Percentiles rank a stretch among this genome's conserved stretches.
These are phyloP conservation scores for Calliphora vicina DNA, from an alignment of 1,140 invertebrate genomes.

Conservation along the genomic window DNA sequence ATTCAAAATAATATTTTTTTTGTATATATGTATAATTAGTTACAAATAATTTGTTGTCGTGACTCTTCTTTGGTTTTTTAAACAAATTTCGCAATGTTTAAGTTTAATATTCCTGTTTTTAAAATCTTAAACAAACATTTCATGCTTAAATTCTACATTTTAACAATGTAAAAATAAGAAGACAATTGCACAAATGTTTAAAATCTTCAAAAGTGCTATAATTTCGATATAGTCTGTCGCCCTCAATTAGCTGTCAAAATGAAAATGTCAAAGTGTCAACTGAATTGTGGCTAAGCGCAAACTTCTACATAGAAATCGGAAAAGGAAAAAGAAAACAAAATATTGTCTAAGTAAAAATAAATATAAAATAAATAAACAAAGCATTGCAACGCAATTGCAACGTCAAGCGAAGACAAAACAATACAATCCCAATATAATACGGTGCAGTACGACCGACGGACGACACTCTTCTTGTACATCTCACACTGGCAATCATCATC, in stretches of 20 bases:
- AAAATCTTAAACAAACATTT: no score
- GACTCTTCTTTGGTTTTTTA: no score
- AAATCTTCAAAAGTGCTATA: neutral
- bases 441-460: neutral
- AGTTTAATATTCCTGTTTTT: no score
- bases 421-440: neutral
- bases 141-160: no score
- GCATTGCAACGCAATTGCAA: neutral
- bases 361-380: neutral
- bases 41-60: no score
- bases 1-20: no score
- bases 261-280: conserved; percentile 37
- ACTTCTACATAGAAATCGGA: neutral
- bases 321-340: neutral
- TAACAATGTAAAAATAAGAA: no score
- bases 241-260: conserved; percentile 37
- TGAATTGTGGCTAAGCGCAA: conserved; percentile 27
- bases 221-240: conserved; percentile 24
- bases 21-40: no score
- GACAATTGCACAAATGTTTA: no score
- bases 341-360: neutral
- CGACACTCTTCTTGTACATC: neutral
- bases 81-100: no score
- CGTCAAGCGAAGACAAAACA: neutral
- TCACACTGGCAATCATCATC: neutral